Evolutionary conservation across 1,140 invertebrate species (phyloP).

Genomic region (Drosophila fuyamai): DNA sequence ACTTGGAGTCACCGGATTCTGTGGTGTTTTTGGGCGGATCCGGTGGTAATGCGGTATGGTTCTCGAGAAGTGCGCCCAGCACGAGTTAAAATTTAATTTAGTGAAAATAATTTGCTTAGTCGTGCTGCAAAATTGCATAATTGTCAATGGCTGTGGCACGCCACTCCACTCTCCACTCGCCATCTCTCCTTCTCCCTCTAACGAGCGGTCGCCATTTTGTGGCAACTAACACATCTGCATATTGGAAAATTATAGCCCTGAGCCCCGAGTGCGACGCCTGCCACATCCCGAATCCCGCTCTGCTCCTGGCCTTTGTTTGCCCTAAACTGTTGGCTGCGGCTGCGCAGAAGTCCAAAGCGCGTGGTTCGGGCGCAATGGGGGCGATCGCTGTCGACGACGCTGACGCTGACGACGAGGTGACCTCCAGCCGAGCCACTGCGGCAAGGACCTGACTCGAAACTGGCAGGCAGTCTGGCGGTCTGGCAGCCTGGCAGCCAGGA

Average conservation of each 20-base stretch:
- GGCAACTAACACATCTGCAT: slow-evolving; percentile 78
- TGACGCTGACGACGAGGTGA: slow-evolving; percentile 76
- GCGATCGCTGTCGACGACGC: slow-evolving; percentile 64
- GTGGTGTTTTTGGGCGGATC: slow-evolving; percentile 54
- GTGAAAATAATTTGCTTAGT: slow-evolving; percentile 83
- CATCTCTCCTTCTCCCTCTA: slow-evolving; percentile 33
- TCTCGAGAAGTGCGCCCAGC: slow-evolving; percentile 78
- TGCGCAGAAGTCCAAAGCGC: slow-evolving; percentile 77
- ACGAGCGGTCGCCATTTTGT: slow-evolving; percentile 74
- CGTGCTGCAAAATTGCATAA: slow-evolving; percentile 78
- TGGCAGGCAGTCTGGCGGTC: slow-evolving; percentile 58
- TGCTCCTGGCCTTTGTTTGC: slow-evolving; percentile 70
- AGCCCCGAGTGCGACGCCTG: slow-evolving; percentile 42
- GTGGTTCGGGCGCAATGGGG: slow-evolving; percentile 64
- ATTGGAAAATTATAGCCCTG: slow-evolving; percentile 78
- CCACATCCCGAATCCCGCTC: slow-evolving; percentile 23
- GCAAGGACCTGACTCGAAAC: slow-evolving; percentile 75
- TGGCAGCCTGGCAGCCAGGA: slow-evolving; percentile 1
- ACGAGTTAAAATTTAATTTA: slow-evolving; percentile 84
- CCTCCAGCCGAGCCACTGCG: slow-evolving; percentile 68
- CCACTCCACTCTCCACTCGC: slow-evolving; percentile 27
- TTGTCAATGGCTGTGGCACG: slow-evolving; percentile 60
- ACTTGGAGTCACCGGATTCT: slow-evolving; percentile 41
- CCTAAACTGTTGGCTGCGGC: slow-evolving; percentile 50
- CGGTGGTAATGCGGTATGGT: slow-evolving; percentile 40